Percentiles rank a stretch among this genome's conserved stretches.
Evolutionary conservation across 2,797 vertebrate species (phyloP).

Genomic region (Crenichthys baileyi): DNA sequence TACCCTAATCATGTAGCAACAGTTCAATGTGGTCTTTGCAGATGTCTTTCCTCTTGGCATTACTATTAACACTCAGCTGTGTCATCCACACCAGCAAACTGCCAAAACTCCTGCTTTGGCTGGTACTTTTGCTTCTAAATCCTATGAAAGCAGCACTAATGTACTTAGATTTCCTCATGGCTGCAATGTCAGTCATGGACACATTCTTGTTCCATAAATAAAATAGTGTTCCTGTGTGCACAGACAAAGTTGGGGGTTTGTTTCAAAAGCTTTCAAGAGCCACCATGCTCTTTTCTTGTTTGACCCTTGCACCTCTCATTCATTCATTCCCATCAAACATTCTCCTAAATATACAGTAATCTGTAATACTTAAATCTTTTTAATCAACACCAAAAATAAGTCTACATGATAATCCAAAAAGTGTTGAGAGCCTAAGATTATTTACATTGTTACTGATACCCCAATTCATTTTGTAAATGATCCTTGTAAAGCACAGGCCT

Average conservation of each 20-base stretch:
- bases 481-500: background rate
- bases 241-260: background rate
- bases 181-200: background rate
- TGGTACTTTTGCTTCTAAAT: background rate
- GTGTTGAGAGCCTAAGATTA: background rate
- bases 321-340: background rate
- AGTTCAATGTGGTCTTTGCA: background rate
- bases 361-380: background rate
- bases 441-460: background rate
- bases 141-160: no score
- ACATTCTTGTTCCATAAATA: background rate
- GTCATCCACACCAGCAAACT: background rate
- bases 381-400: background rate
- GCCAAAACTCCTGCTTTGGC: background rate
- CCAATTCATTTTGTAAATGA: background rate
- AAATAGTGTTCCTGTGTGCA: background rate
- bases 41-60: background rate
- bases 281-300: background rate
- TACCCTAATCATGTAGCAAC: background rate
- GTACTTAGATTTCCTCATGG: background rate
- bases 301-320: no score
- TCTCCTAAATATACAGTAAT: background rate
- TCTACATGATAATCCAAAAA: background rate
- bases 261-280: background rate
- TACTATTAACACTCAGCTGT: background rate